These are phyloP conservation scores for Zaprionus africanus DNA, from an alignment of 1,140 invertebrate species.

Conservation along the genomic window DNA sequence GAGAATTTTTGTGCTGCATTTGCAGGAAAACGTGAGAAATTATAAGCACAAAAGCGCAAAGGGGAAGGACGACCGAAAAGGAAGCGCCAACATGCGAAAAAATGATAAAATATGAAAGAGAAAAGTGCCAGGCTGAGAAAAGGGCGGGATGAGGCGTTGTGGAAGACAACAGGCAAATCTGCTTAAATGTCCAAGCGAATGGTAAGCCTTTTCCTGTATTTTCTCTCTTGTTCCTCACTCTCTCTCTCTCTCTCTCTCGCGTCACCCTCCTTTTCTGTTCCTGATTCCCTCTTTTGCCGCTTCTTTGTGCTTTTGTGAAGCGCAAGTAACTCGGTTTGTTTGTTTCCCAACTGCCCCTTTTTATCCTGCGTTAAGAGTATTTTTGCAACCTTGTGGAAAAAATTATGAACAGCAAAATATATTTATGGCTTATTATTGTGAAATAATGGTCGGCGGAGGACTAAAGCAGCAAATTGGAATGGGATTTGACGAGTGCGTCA, in stretches of 20 bases:
- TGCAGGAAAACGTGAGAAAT: conserved; percentile 82
- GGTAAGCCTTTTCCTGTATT: conserved; percentile 68
- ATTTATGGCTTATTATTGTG: conserved; percentile 74
- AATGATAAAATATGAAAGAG: conserved; percentile 73
- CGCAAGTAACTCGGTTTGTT: conserved; percentile 56
- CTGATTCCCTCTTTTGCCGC: conserved; percentile 7
- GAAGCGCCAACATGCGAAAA: conserved; percentile 44
- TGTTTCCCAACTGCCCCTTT: conserved; percentile 31
- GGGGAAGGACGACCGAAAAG: conserved; percentile 43
- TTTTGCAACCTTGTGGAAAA: conserved; percentile 62
- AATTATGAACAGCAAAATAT: conserved; percentile 63
- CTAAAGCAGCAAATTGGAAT: conserved; percentile 26
- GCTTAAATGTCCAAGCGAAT: conserved; percentile 76
- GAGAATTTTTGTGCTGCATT: conserved; percentile 81
- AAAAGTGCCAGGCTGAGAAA: conserved; percentile 52
- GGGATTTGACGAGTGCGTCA: conserved; percentile 16
- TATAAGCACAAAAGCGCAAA: conserved; percentile 75
- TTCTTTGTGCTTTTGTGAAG: conserved; percentile 29
- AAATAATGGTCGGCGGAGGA: conserved; percentile 26
- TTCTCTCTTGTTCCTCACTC: conserved; percentile 17
- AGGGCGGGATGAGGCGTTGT: conserved; percentile 39
- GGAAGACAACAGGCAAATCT: conserved; percentile 75
- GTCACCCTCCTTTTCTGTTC: conserved; percentile 1
- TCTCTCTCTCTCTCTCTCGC: conserved; percentile 7
- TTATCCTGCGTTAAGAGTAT: conserved; percentile 43